Evolutionary conservation across 2,888 invertebrate species (phyloP), one percentile per base, ranked within the genome.

Genomic region (Zelleria hepariella): DNA sequence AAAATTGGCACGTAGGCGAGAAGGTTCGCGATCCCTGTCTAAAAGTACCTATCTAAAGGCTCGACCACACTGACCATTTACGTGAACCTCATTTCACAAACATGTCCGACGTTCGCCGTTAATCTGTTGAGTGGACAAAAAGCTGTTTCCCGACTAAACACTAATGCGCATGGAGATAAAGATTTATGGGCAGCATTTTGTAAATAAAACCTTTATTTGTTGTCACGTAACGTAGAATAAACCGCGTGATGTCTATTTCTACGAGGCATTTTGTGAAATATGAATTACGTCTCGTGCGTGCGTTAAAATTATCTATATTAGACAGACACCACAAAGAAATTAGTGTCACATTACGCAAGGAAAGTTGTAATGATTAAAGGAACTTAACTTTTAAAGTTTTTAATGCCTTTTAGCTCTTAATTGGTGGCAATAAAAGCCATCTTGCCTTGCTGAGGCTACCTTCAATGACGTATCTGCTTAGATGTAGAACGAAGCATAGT

Each of bases 311-410:
- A n/a, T n/a, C n/a, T n/a, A 42, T 15, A 42, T 42, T 42, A 42
- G 15, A 15, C 10, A 42, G 32, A 2, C 32, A 15, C 15, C 15
- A 42, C 32, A 15, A 42, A 42, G 32, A 15, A 42, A 42, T 42
- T 20, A 21, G 51, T 51, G 51, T 51, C 51, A 51, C 51, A n/a
- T 54, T 54, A 26, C 54, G 54, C n/a, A 54, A 54, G 26, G 24
- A 25, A 54, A 51, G 15, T 10, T 42, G 32, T 15, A 42, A 42
- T 42, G 32, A 15, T 15, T 42, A 10, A 42, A 32, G 32, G 32
- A 32, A 32, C 32, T 32, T 32, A 32, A 32, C 6, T 21, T 21
- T 20, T 24, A 20, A 18, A 20, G 18, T 18, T 49, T n/a, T 6
- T 51, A 7, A 18, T 23, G 21, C 8, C 51, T 51, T 21, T 18